Evolutionary conservation across 2,797 vertebrate species (phyloP).

Genomic region (Silurus lanzhouensis): DNA sequence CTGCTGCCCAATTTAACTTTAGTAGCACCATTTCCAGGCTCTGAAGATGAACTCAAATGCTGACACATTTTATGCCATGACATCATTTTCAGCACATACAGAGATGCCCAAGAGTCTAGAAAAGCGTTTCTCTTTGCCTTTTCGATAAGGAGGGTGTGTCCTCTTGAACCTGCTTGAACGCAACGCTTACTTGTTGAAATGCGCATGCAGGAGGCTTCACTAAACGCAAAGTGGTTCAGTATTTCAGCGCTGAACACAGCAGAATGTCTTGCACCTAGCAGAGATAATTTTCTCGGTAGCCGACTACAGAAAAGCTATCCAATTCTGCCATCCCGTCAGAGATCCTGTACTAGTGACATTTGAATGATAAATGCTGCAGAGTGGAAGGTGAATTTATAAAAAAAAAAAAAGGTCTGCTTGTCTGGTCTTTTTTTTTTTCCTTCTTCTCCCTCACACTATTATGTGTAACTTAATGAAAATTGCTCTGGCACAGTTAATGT

Average conservation of each 20-base stretch:
- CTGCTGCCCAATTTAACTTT: neutral
- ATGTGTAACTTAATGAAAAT: slow-evolving; percentile 12
- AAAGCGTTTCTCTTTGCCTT: neutral
- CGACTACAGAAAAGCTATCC: slow-evolving; percentile 2
- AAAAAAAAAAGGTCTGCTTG: neutral
- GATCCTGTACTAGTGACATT: slow-evolving; percentile 3
- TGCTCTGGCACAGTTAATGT: neutral
- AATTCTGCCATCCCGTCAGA: neutral
- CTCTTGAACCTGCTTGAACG: neutral
- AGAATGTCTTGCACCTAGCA: neutral
- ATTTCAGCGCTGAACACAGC: neutral
- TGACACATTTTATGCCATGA: neutral
- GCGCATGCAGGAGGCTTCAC: neutral
- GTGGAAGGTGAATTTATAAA: neutral
- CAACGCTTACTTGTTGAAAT: neutral
- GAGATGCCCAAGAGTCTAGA: neutral
- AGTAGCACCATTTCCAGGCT: neutral
- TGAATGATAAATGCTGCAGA: slow-evolving; percentile 2
- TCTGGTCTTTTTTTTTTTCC: neutral
- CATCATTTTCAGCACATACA: neutral
- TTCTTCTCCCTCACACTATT: neutral
- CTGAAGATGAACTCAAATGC: neutral
- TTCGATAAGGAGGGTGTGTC: neutral
- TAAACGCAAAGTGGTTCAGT: neutral
- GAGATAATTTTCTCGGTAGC: neutral